Evolutionary conservation across 2,888 invertebrate species (phyloP).

Genomic region (Clanis bilineata): DNA sequence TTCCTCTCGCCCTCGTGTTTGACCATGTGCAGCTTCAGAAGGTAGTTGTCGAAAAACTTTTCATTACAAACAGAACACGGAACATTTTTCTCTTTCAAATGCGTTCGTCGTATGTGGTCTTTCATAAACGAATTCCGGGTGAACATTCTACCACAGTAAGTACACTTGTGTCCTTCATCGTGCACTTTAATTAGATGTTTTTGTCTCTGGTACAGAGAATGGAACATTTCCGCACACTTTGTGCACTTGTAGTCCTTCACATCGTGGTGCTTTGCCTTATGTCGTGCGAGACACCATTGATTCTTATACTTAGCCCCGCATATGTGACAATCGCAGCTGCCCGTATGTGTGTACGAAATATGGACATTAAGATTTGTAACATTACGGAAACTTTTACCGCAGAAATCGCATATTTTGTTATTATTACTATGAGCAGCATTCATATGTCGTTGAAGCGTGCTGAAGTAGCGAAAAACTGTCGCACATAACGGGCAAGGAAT

Average conservation of each 20-base stretch:
- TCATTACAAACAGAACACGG: conserved; percentile 67
- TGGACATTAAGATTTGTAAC: conserved; percentile 64
- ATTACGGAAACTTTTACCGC: conserved; percentile 63
- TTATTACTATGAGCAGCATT: conserved; percentile 68
- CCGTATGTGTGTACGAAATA: conserved; percentile 61
- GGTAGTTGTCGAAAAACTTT: conserved; percentile 69
- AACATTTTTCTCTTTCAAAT: conserved; percentile 72
- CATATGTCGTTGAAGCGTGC: conserved; percentile 61
- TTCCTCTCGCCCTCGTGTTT: conserved; percentile 79
- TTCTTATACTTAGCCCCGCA: conserved; percentile 67
- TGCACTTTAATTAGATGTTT: conserved; percentile 78
- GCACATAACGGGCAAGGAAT: conserved; percentile 65
- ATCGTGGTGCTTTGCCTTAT: conserved; percentile 65
- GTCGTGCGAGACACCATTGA: conserved; percentile 62
- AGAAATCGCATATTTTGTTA: conserved; percentile 69
- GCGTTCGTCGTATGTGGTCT: conserved; percentile 67
- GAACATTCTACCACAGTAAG: conserved; percentile 67
- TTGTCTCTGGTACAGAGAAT: conserved; percentile 76
- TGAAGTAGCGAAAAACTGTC: conserved; percentile 62
- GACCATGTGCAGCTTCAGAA: conserved; percentile 73
- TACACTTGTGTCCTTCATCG: conserved; percentile 68
- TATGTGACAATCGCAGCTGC: conserved; percentile 57
- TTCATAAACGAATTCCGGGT: conserved; percentile 74
- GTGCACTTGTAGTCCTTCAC: conserved; percentile 68
- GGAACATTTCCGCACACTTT: conserved; percentile 70